phyloP scores from a whole-genome alignment of 2,888 invertebrate species.

The Halocaridina rubra region DNA sequence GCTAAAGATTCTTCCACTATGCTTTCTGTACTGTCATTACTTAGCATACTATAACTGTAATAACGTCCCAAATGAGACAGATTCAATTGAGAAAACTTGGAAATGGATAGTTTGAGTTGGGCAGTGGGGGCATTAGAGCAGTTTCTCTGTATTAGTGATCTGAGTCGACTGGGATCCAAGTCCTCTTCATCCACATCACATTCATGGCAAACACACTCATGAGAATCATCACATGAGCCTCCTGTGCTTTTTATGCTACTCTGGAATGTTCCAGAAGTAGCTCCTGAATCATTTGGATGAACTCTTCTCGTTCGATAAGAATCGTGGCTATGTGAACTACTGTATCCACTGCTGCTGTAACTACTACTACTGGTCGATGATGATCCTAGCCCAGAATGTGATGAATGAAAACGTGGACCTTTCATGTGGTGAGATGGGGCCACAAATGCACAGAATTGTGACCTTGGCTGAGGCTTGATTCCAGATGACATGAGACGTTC shows the following conservation, averaged over 20 bases:
- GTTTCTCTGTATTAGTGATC: slow-evolving; percentile 58
- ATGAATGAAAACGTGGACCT: slow-evolving; percentile 69
- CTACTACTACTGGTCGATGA: slow-evolving; percentile 71
- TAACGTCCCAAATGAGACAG: slow-evolving; percentile 76
- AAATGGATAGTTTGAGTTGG: slow-evolving; percentile 69
- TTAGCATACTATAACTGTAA: slow-evolving; percentile 79
- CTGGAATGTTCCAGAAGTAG: background rate
- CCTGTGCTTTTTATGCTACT: background rate
- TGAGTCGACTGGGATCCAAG: slow-evolving; percentile 55
- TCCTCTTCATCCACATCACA: slow-evolving; percentile 67
- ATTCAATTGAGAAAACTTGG: slow-evolving; percentile 79
- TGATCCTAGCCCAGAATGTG: slow-evolving; percentile 77
- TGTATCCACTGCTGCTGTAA: slow-evolving; percentile 65
- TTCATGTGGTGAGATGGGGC: slow-evolving; percentile 78
- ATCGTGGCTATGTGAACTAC: slow-evolving; percentile 68
- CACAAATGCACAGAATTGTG: slow-evolving; percentile 67
- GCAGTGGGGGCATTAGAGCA: slow-evolving; percentile 49
- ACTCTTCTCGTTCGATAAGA: slow-evolving; percentile 67
- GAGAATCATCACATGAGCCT: slow-evolving; percentile 68
- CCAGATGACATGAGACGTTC: slow-evolving; percentile 75
- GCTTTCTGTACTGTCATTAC: slow-evolving; percentile 77
- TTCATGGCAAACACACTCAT: slow-evolving; percentile 70
- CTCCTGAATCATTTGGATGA: slow-evolving; percentile 64
- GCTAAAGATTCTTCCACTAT: slow-evolving; percentile 62
- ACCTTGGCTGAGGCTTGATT: slow-evolving; percentile 81